A percentile compares a stretch with the other conserved stretches of the same genome.
Conservation (phyloP, 2,113 vertebrate genomes). For the Solenodon paradoxus region DNA sequence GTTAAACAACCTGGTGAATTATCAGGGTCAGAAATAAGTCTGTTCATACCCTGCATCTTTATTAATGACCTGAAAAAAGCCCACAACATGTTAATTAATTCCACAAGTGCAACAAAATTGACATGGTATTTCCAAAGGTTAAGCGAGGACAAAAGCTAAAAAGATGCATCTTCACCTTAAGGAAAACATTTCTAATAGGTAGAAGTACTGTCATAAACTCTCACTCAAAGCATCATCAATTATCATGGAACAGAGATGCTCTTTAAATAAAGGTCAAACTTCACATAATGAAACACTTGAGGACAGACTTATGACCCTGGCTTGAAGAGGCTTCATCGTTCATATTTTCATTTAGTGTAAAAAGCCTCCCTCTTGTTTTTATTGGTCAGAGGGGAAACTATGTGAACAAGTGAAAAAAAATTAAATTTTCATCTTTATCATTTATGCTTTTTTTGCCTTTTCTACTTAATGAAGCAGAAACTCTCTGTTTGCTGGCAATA, state of each 20-base stretch:
- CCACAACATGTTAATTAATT: constrained; percentile 66
- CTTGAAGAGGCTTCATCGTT: constrained; percentile 46
- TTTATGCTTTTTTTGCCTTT: constrained; percentile 54
- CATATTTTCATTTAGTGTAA: constrained; percentile 53
- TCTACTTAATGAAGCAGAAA: constrained; percentile 72
- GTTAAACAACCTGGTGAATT: constrained; percentile 43
- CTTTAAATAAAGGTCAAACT: constrained; percentile 71
- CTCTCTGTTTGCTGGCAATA: constrained; percentile 71
- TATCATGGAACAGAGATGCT: constrained; percentile 61
- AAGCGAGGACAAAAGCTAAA: constrained; percentile 66
- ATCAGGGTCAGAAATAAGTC: constrained; percentile 49
- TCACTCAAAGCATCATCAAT: constrained; percentile 67
- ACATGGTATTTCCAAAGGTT: constrained; percentile 73
- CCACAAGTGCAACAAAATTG: constrained; percentile 63
- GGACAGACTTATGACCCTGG: constrained; percentile 40
- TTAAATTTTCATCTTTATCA: constrained; percentile 67
- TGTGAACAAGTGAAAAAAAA: constrained; percentile 50
- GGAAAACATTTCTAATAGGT: constrained; percentile 70
- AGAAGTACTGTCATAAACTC: constrained; percentile 59
- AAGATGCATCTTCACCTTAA: constrained; percentile 58
- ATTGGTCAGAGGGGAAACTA: constrained; percentile 57
- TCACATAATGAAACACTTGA: constrained; percentile 67
- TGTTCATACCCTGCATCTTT: constrained; percentile 53
- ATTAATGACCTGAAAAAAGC: constrained; percentile 55
- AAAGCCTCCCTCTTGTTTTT: constrained; percentile 50